Evolutionary conservation across 2,888 invertebrate species (phyloP), one percentile per base, ranked within the genome.

Genomic region (Drymonia ruficornis): DNA sequence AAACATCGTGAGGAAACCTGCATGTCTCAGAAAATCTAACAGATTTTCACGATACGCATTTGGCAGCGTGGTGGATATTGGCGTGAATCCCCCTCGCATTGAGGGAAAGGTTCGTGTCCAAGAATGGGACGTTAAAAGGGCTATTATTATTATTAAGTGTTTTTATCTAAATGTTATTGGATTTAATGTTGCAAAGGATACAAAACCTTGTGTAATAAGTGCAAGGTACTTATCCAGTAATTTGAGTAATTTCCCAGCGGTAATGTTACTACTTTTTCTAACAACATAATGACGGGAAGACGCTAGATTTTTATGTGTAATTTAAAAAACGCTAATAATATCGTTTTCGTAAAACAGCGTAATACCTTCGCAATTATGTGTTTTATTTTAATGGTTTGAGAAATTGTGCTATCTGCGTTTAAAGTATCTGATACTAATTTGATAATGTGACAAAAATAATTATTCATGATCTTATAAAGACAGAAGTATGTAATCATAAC

Each of bases 221-320:
- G 16, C 42, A 1, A n/a, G 13, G 19, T 43, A 19, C 13, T 43
- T 13, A 11, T 18, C 12, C 13, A 9, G 53, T 63, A 57, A 54
- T 59, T 50, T 53, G 49, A 59, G 66, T 68, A 64, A 70, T 71
- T 68, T 71, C 55, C 64, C 56, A 50, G 31, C 47, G 29, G 46
- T 29, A 29, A 28, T 11, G 47, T 48, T 49, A 56, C 56, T 56
- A 49, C 63, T 61, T 56, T 59, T 62, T 69, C 69, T 71, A 70
- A 71, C 61, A 56, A 64, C 72, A 44, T 70, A 70, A 70, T 64
- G 52, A 71, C 52, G 36, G 66, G 64, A 66, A 68, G 59, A 36
- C 28, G 50, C 48, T 43, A 29, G 40, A 55, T 55, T 66, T 67
- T 60, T 56, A 54, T 31, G 50, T 55, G 60, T 60, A 58, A 67